Evolutionary conservation across 2,797 vertebrate species (phyloP).

Genomic region (Amphiprion clarkii): DNA sequence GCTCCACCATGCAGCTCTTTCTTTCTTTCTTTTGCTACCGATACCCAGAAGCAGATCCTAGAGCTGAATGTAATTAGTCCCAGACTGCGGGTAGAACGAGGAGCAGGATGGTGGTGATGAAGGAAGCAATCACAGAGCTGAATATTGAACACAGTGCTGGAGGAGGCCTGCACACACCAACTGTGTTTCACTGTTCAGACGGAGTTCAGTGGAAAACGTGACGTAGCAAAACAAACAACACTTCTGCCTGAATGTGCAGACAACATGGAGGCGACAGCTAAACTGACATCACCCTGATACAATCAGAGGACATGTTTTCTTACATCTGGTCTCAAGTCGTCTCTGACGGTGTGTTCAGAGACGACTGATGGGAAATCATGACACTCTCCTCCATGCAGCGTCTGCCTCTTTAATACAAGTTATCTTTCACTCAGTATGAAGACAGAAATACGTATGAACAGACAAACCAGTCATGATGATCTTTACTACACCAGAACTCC

Average conservation of each 20-base stretch:
- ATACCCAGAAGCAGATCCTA: constrained; percentile 20
- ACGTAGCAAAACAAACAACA: constrained; percentile 24
- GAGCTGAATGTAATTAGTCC: constrained; percentile 18
- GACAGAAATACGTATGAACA: too few relatives aligned
- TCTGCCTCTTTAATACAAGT: neutral
- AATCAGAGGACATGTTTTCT: neutral
- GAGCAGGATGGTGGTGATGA: neutral
- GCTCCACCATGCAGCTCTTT: neutral
- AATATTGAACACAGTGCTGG: constrained; percentile 5
- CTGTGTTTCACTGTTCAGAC: neutral
- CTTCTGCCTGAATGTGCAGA: constrained; percentile 12
- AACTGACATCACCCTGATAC: neutral
- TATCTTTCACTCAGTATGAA: too few relatives aligned
- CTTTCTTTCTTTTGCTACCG: neutral
- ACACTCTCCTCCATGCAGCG: too few relatives aligned
- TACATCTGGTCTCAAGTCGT: neutral
- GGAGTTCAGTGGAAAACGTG: neutral
- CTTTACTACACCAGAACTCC: too few relatives aligned
- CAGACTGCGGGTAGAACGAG: neutral
- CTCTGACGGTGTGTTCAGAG: neutral
- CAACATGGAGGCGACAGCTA: neutral
- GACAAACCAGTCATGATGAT: too few relatives aligned
- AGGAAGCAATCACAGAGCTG: constrained; percentile 10
- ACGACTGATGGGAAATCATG: neutral
- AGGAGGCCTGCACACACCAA: constrained; percentile 1